Base-by-base conservation (phyloP, 2,113 vertebrate genomes). In the Indicator maculatus region DNA sequence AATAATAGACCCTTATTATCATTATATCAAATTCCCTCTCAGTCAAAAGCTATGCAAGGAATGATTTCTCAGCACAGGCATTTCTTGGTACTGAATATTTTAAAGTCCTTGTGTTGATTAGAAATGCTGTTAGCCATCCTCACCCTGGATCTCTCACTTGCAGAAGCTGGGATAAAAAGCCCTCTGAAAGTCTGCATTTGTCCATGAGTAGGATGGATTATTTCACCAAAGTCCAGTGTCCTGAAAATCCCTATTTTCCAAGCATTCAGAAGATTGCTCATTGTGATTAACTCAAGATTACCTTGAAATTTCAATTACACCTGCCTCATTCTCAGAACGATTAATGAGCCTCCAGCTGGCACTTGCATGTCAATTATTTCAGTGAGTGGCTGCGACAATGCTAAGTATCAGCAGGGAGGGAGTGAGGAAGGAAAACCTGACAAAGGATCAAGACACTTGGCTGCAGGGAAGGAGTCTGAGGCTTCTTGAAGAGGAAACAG, bases 261-360 rank as follows among this genome's bases (percentile, higher is more conserved):
- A 83, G 87, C 64, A 74, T 79, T 83, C 86, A 83, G 89, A 95
- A 95, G 87, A 91, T 90, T 94, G 87, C 71, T 95, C 71, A 76
- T 33, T 50, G 36, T 73, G 82, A 95, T 86, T 94, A 88, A 92
- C 53, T 87, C 70, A 80, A 95, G 78, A 96, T 89, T 94, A 93
- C 91, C 89, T 84, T 94, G 88, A 90, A 92, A 96, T 95, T 95
- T 93, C 91, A 96, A 96, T 93, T 96, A 92, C 45, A 93, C 86
- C 89, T 93, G 86, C 61, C 89, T 92, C 94, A 74, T 77, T 93
- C 89, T 88, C 86, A 77, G 90, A 95, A 96, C 86, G 82, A 95
- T 90, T 90, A 96, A 93, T 1, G 0, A 93, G 74, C 53, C 76
- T 91, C 75, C 78, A 84, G 75, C 81, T 59, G 83, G 84, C 81